Base-by-base conservation (phyloP, 2,113 vertebrate genomes). In the Glaucidium brasilianum region DNA sequence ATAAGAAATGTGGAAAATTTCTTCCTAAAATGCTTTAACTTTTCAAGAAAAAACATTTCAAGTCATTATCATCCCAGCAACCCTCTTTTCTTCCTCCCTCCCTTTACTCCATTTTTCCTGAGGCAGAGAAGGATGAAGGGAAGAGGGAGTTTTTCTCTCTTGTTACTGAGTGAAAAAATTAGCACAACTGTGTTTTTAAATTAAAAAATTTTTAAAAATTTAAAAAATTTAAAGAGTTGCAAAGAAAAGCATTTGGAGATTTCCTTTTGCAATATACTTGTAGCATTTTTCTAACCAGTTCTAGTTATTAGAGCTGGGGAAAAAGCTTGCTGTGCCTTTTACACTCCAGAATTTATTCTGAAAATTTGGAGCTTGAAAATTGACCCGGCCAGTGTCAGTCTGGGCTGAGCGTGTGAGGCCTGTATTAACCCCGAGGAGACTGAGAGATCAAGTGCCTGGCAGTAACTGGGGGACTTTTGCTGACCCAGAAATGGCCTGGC, bases 1-100 rank as follows among this genome's bases (percentile, higher is more conserved):
- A 49, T 37, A 82, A 80, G 62, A 93, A 93, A 83, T 43, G 67
- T 92, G 88, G 82, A 88, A 93, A 87, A 68, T 76, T 81, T 89
- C 29, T 89, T 94, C 86, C 58, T 2, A 3, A 72, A 96, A 79
- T 87, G 9, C 72, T 89, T 92, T 45, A 92, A 82, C 49, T 92
- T 96, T 96, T 91, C 62, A 96, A 92, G 68, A 94, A 93, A 94
- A 67, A 74, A 10, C 6, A 74, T 68, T 90, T 94, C 52, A 63
- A 91, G 37, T 81, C 68, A 93, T 93, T 93, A 90, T 86, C 68
- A 81, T 74, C 68, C 41, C 59, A 85, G 32, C 6, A 86, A 63
- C 22, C 2, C 39, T 82, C 49, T 68, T 85, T 88, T 93, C 45
- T 93, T 91, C 45, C 53, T 68, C 68, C 30, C 18, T 84, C 43